Conservation (phyloP, 2,113 vertebrate genomes). For the Microcebus murinus region DNA sequence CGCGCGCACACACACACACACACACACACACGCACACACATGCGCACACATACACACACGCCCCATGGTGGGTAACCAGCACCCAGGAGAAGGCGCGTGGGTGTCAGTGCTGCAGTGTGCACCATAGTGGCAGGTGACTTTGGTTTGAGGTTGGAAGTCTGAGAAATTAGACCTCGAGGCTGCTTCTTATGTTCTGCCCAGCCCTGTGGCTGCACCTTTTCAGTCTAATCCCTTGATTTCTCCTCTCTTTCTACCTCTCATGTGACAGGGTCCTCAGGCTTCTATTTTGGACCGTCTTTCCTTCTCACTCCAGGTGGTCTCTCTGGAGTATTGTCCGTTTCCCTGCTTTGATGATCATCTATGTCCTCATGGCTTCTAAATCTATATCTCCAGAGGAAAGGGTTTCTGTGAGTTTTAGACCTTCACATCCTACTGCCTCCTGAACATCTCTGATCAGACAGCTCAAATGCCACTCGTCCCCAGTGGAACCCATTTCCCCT, state of each 20-base stretch:
- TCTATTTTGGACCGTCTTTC: background rate
- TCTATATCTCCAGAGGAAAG: background rate
- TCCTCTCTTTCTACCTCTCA: background rate
- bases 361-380: background rate
- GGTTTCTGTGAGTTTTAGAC: background rate
- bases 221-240: background rate
- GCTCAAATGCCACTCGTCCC: background rate
- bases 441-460: background rate
- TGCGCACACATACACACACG: background rate
- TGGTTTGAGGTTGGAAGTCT: background rate
- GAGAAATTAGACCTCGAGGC: background rate
- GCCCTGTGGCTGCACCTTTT: background rate
- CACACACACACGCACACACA: no score
- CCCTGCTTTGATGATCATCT: background rate
- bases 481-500: background rate
- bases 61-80: background rate
- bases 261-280: background rate
- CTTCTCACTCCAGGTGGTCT: background rate
- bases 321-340: background rate
- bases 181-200: background rate
- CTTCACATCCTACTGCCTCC: background rate
- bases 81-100: background rate
- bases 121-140: background rate
- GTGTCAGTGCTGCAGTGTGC: background rate
- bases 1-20: no score